These are phyloP conservation scores for Vulpes vulpes DNA, from an alignment of 2,113 vertebrate genomes.

Conservation along the genomic window DNA sequence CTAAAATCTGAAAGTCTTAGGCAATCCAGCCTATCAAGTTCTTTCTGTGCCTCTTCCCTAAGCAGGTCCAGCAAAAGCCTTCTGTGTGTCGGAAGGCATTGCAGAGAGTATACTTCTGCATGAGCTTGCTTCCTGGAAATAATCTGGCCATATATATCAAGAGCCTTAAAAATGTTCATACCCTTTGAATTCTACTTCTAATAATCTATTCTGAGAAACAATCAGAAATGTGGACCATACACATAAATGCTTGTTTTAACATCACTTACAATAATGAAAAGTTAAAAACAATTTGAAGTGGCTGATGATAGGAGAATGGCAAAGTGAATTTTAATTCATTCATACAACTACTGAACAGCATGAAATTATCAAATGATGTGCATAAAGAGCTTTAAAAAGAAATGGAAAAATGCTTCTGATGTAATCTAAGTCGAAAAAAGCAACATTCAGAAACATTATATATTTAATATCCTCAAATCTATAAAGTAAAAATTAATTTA, in stretches of 20 bases:
- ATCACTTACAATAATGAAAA: background rate
- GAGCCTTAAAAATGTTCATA: background rate
- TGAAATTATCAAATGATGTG: slow-evolving; percentile 27
- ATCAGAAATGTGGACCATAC: background rate
- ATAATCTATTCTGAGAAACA: background rate
- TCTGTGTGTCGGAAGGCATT: background rate
- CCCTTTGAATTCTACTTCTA: slow-evolving; percentile 43
- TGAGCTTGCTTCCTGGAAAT: background rate
- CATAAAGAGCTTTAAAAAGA: slow-evolving; percentile 32
- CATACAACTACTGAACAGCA: background rate
- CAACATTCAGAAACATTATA: background rate
- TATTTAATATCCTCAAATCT: background rate
- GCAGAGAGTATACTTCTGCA: background rate
- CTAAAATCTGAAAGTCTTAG: background rate
- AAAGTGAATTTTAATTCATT: slow-evolving; percentile 20
- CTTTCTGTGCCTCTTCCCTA: background rate
- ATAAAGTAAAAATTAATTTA: background rate
- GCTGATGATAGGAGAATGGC: background rate
- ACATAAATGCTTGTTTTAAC: background rate
- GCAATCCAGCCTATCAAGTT: background rate
- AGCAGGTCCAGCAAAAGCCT: background rate
- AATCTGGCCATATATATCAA: background rate
- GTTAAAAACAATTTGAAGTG: background rate
- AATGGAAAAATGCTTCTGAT: background rate
- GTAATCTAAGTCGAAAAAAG: background rate